These are phyloP conservation scores for Tangara arthus DNA, from an alignment of 2,797 vertebrate species.

Conservation along the genomic window DNA sequence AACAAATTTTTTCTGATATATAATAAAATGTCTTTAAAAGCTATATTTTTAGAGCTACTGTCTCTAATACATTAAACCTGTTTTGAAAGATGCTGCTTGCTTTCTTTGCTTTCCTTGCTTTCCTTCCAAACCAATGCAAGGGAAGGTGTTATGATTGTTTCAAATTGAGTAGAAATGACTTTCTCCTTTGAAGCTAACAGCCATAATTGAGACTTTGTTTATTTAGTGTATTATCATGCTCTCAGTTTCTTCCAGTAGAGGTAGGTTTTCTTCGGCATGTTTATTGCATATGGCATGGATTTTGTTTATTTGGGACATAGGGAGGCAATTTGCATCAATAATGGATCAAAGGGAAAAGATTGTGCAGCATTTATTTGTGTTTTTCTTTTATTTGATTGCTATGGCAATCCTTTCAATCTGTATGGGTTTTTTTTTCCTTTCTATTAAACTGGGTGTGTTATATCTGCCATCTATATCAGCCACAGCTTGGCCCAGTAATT, in stretches of 20 bases:
- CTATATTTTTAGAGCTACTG: background rate
- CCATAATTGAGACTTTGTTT: conserved; percentile 10
- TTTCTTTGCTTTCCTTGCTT: background rate
- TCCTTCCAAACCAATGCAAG: background rate
- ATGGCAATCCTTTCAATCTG: background rate
- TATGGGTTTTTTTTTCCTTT: background rate
- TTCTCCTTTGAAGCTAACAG: conserved; percentile 20
- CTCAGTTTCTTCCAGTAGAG: background rate
- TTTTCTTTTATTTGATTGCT: background rate
- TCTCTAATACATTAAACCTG: background rate
- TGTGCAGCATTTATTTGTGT: background rate
- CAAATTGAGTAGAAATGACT: background rate
- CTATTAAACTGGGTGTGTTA: background rate
- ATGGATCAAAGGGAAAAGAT: background rate
- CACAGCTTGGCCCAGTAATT: background rate
- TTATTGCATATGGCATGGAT: background rate
- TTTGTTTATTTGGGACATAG: background rate
- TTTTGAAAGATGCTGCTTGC: background rate
- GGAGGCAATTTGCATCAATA: background rate
- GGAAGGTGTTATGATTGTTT: background rate
- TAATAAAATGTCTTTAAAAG: background rate
- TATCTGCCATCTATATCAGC: background rate
- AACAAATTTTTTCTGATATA: background rate
- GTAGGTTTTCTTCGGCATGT: background rate
- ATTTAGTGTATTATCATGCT: background rate